phyloP scores from a whole-genome alignment of 1,140 invertebrate species.

The Drosophila orosa region DNA sequence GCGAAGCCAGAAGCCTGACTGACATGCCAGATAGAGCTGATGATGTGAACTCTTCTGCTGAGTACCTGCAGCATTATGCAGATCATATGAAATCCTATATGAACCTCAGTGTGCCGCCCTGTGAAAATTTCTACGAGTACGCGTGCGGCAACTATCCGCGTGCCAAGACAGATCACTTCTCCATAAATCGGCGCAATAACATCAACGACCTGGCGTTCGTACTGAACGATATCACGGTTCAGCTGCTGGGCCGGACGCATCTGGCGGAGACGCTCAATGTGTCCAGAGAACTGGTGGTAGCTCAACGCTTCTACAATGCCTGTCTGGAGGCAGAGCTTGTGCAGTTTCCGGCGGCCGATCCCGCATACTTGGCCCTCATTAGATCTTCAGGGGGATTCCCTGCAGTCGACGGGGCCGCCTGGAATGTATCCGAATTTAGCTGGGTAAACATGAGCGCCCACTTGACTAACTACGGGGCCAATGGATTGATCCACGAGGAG shows the following conservation, averaged over 20 bases:
- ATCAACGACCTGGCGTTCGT: slow-evolving; percentile 58
- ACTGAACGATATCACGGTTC: slow-evolving; percentile 45
- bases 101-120: slow-evolving; percentile 87
- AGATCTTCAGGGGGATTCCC: slow-evolving; percentile 74
- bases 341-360: slow-evolving; percentile 54
- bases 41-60: neutral
- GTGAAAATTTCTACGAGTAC: slow-evolving; percentile 90
- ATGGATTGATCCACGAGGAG: slow-evolving; percentile 54
- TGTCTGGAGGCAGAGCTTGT: slow-evolving; percentile 63
- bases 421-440: slow-evolving; percentile 62
- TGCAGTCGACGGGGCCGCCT: slow-evolving; percentile 60
- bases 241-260: slow-evolving; percentile 34
- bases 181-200: slow-evolving; percentile 51
- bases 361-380: slow-evolving; percentile 68
- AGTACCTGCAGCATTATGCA: slow-evolving; percentile 82
- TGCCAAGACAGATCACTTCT: slow-evolving; percentile 46
- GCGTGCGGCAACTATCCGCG: slow-evolving; percentile 87
- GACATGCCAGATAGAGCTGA: neutral
- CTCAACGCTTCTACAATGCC: slow-evolving; percentile 66
- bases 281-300: slow-evolving; percentile 49
- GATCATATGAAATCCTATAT: slow-evolving; percentile 85
- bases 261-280: slow-evolving; percentile 53
- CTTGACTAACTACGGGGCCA: slow-evolving; percentile 61
- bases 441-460: slow-evolving; percentile 81
- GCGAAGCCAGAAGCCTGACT: neutral